Evolutionary conservation across 2,113 vertebrate species (phyloP).

Genomic region (Lamprologus ornatipinnis): DNA sequence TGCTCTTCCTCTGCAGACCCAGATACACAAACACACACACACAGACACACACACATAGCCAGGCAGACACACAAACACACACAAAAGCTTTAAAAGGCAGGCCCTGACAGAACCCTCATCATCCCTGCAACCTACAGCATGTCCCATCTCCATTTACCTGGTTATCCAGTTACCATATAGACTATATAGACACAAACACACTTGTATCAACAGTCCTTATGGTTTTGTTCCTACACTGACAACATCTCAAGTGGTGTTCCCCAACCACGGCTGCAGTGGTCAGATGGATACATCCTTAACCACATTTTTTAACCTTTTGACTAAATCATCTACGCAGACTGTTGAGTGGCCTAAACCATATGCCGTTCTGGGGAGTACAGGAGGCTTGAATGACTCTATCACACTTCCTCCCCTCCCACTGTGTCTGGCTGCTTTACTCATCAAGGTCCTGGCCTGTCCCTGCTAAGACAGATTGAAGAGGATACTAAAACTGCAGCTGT

Average conservation of each 20-base stretch:
- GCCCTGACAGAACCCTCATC: conserved; percentile 46
- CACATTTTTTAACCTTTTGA: conserved; percentile 33
- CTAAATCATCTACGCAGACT: conserved; percentile 16
- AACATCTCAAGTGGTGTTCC: conserved; percentile 15
- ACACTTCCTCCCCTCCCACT: conserved; percentile 53
- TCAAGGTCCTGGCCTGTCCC: conserved; percentile 47
- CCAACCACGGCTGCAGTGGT: conserved; percentile 14
- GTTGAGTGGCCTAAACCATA: conserved; percentile 48
- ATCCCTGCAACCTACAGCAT: conserved; percentile 14
- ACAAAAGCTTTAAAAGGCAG: conserved; percentile 35
- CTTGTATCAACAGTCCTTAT: conserved; percentile 11
- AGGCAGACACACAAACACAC: conserved; percentile 4
- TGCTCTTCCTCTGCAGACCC: conserved; percentile 62
- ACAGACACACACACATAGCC: neutral
- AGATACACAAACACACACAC: conserved; percentile 8
- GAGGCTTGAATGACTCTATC: conserved; percentile 36
- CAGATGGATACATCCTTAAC: conserved; percentile 35
- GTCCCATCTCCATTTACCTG: conserved; percentile 53
- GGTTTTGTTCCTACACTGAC: neutral
- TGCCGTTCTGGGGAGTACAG: conserved; percentile 5
- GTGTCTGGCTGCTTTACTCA: conserved; percentile 61
- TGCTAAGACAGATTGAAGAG: conserved; percentile 49
- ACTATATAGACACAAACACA: conserved; percentile 18
- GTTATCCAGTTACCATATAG: conserved; percentile 50
- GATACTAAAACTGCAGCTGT: conserved; percentile 60